These are phyloP conservation scores for Ellobius talpinus DNA, from an alignment of 2,113 vertebrate genomes.

Conservation along the genomic window DNA sequence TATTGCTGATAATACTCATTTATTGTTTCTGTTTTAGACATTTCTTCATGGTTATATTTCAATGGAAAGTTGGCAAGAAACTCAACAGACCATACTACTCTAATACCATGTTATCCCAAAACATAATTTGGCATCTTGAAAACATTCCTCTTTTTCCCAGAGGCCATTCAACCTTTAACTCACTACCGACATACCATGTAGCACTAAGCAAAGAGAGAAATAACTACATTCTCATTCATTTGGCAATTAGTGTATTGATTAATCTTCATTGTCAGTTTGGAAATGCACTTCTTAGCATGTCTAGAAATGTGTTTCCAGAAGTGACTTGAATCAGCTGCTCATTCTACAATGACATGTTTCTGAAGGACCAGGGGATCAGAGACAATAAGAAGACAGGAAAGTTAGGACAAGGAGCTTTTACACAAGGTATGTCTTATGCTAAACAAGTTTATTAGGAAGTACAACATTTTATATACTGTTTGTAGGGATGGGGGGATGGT, in stretches of 20 bases:
- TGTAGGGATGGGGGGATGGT: too few species aligned
- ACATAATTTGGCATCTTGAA: not conserved
- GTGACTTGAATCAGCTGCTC: not conserved
- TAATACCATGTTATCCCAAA: not conserved
- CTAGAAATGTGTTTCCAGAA: not conserved
- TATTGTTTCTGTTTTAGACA: not conserved
- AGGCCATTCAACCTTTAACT: not conserved
- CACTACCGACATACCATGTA: not conserved
- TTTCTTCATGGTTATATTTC: not conserved
- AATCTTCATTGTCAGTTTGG: not conserved
- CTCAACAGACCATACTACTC: not conserved
- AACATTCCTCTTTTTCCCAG: not conserved
- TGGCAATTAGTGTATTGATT: not conserved
- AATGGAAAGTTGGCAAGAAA: not conserved
- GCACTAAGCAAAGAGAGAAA: not conserved
- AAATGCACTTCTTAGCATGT: not conserved
- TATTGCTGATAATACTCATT: not conserved
- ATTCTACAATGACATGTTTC: not conserved
- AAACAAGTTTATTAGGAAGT: not conserved
- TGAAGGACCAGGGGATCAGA: not conserved
- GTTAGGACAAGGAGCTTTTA: not conserved
- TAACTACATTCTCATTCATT: not conserved
- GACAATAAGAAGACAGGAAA: not conserved
- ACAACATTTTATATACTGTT: not conserved
- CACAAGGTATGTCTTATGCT: not conserved